These are phyloP conservation scores for Tetramorium simillimum DNA, from an alignment of 1,140 invertebrate species.

Conservation along the genomic window DNA sequence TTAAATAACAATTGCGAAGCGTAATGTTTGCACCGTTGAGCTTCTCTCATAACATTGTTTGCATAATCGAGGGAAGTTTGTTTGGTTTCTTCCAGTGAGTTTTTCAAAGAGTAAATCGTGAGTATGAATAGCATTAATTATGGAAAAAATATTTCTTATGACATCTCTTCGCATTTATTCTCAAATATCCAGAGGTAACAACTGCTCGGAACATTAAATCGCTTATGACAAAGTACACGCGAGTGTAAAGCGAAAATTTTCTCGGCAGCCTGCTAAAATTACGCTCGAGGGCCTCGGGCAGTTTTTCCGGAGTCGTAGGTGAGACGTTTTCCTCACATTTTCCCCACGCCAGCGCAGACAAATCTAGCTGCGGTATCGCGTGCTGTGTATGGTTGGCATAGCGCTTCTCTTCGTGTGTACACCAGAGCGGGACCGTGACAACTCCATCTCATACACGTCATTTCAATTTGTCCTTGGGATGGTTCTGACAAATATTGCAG, in stretches of 20 bases:
- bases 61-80: constrained; percentile 20
- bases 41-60: constrained; percentile 48
- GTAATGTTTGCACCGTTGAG: constrained; percentile 47
- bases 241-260: constrained; percentile 44
- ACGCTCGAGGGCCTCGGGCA: constrained; percentile 25
- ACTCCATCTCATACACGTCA: constrained; percentile 75
- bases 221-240: constrained; percentile 31
- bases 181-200: constrained; percentile 7
- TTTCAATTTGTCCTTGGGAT: constrained; percentile 78
- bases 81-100: constrained; percentile 6
- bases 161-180: neutral
- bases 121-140: neutral
- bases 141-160: neutral
- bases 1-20: constrained; percentile 71
- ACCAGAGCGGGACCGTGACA: constrained; percentile 61
- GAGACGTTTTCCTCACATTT: constrained; percentile 52
- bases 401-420: constrained; percentile 11
- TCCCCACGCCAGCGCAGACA: constrained; percentile 41
- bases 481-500: constrained; percentile 78
- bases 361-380: constrained; percentile 46
- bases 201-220: constrained; percentile 19
- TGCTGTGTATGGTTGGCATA: constrained; percentile 4
- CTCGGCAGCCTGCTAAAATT: constrained; percentile 37
- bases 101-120: neutral
- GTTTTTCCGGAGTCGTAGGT: constrained; percentile 50